Conservation (phyloP, 2,113 vertebrate genomes). For the Syngnathoides biaculeatus region DNA sequence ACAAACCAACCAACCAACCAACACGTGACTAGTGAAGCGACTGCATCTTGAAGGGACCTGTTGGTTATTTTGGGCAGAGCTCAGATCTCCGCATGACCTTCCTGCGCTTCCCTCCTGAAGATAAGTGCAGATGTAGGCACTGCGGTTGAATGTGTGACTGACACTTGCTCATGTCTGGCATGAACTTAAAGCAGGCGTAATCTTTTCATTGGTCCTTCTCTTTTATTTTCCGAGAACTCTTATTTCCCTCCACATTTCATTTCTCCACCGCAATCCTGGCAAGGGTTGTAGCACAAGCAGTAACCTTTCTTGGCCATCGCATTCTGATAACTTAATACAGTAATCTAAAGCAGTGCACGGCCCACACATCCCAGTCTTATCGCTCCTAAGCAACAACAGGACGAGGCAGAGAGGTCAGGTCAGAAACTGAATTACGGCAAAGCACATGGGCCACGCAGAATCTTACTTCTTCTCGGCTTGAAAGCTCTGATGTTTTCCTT, state of each 20-base stretch:
- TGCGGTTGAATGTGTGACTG: constrained; percentile 20
- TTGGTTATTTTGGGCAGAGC: constrained; percentile 47
- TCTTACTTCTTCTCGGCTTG: constrained; percentile 22
- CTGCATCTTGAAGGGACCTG: constrained; percentile 30
- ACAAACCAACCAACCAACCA: constrained; percentile 31
- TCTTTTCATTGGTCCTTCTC: constrained; percentile 34
- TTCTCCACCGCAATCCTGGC: constrained; percentile 40
- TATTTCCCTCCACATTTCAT: constrained; percentile 45
- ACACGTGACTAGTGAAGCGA: constrained; percentile 38
- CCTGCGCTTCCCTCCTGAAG: constrained; percentile 30
- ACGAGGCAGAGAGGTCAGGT: constrained; percentile 57
- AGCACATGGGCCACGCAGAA: constrained; percentile 30
- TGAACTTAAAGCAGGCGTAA: constrained; percentile 24
- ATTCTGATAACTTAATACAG: constrained; percentile 50
- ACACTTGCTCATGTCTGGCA: constrained; percentile 35
- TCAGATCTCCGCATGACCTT: constrained; percentile 48
- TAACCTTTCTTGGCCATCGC: constrained; percentile 55
- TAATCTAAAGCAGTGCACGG: constrained; percentile 44
- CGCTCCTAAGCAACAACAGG: constrained; percentile 55
- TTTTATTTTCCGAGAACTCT: constrained; percentile 4
- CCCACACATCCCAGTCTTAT: constrained; percentile 63
- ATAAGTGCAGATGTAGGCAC: constrained; percentile 41
- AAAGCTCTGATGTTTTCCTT: constrained; percentile 25
- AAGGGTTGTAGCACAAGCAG: constrained; percentile 14
- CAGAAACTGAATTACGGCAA: constrained; percentile 62